Evolutionary conservation across 2,888 invertebrate species (phyloP).

Genomic region (Lutraria lutraria): DNA sequence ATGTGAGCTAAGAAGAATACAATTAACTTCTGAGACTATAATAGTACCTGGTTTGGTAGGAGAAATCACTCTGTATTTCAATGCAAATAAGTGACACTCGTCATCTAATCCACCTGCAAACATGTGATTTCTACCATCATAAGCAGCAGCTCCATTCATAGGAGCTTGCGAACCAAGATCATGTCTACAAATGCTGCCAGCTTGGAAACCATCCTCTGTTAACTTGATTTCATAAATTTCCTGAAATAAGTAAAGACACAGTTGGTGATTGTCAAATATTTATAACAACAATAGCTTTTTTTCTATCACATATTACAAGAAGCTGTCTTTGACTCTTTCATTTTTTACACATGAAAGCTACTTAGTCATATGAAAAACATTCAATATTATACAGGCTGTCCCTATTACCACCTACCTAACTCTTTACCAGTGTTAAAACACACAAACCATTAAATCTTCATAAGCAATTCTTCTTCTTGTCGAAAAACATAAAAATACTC

Average conservation of each 20-base stretch:
- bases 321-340: no score
- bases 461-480: no score
- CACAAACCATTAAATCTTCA: no score
- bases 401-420: no score
- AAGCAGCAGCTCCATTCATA: slow-evolving; percentile 95
- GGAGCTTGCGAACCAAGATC: slow-evolving; percentile 92
- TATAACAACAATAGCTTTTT: no score
- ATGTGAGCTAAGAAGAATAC: background rate
- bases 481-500: no score
- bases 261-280: background rate
- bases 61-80: slow-evolving; percentile 84
- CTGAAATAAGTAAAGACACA: slow-evolving; percentile 89
- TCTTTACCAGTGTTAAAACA: no score
- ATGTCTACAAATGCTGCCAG: slow-evolving; percentile 95
- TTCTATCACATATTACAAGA: no score
- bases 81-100: slow-evolving; percentile 88
- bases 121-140: slow-evolving; percentile 91
- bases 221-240: slow-evolving; percentile 97
- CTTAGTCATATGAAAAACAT: no score
- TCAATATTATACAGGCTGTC: no score
- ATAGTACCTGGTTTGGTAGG: slow-evolving; percentile 72
- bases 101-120: slow-evolving; percentile 97
- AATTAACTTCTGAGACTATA: background rate
- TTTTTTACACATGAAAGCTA: no score
- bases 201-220: slow-evolving; percentile 92